Evolutionary conservation across 2,888 invertebrate species (phyloP).

Genomic region (Eupeodes luniger): DNA sequence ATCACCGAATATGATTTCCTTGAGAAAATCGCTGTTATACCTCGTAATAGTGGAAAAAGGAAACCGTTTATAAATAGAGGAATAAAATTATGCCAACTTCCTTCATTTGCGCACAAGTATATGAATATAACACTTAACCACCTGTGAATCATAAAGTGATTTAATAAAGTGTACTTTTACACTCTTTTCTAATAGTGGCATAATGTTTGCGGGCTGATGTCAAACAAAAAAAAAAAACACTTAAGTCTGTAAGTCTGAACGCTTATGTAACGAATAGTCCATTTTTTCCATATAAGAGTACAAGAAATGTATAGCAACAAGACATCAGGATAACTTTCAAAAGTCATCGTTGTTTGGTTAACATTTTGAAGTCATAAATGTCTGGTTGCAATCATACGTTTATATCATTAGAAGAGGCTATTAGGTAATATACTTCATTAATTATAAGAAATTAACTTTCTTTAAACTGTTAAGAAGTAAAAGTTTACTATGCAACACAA

Average conservation of each 20-base stretch:
- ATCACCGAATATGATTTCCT: slow-evolving; percentile 15
- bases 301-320: neutral
- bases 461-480: slow-evolving; percentile 5
- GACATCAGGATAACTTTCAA: slow-evolving; percentile 5
- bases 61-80: neutral
- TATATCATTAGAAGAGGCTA: neutral
- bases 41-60: neutral
- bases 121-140: neutral
- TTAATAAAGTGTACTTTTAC: slow-evolving; percentile 27
- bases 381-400: neutral
- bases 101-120: neutral
- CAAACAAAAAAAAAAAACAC: slow-evolving; percentile 12
- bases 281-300: neutral
- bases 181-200: neutral
- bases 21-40: neutral
- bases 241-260: neutral
- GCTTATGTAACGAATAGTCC: neutral
- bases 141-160: slow-evolving; percentile 20
- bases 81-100: slow-evolving; percentile 21
- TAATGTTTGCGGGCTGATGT: neutral
- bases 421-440: slow-evolving; percentile 23
- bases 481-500: neutral
- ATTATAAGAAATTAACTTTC: slow-evolving; percentile 4
- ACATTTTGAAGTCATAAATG: neutral
- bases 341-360: slow-evolving; percentile 11